Evolutionary conservation across 2,113 vertebrate species (phyloP), one percentile per base, ranked within the genome.

Genomic region (Proterorhinus semilunaris): DNA sequence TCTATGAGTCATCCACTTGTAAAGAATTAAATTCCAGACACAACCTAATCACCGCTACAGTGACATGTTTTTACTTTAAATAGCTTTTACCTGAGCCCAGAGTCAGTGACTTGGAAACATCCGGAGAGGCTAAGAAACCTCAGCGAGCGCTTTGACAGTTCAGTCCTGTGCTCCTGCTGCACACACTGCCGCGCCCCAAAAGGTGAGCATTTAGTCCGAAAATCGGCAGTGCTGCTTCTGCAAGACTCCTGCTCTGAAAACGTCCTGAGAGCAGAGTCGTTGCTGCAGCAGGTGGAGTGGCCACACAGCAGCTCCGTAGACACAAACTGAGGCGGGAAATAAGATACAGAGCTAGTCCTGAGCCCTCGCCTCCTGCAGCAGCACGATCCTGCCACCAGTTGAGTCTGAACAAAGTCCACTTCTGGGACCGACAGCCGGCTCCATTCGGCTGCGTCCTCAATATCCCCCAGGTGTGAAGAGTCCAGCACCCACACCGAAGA

Each of bases 111-210:
- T 90, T 96, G 96, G 74, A 94, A 97, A 90, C 98, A 99, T 84
- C 98, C 98, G 49, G 98, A 99, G 65, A 99, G 92, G 81, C 98
- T 99, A 92, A 99, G 96, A 84, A 99, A 98, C 65, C 90, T 92
- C 83, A 99, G 93, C 13, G 91, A 84, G 72, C 96, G 93, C 46
- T 88, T 93, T 63, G 93, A 91, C 48, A 88, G 91, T 4, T 79
- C 71, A 89, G 91, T 92, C 84, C 91, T 88, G 74, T 92, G 92
- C 64, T 92, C 90, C 83, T 80, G 91, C 85, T 90, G 90, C 74
- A 89, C 85, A 88, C 91, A 91, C 62, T 75, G 49, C 27, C 92
- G 92, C 78, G 80, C 91, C 80, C 81, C 92, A 70, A 84, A 5
- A 0, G 68, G 82, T 75, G 92, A 89, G 91, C 93, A 87, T 77